Percentiles rank a stretch among this genome's conserved stretches.
Conservation (phyloP, 2,888 invertebrate species). For the Lingula anatina region DNA sequence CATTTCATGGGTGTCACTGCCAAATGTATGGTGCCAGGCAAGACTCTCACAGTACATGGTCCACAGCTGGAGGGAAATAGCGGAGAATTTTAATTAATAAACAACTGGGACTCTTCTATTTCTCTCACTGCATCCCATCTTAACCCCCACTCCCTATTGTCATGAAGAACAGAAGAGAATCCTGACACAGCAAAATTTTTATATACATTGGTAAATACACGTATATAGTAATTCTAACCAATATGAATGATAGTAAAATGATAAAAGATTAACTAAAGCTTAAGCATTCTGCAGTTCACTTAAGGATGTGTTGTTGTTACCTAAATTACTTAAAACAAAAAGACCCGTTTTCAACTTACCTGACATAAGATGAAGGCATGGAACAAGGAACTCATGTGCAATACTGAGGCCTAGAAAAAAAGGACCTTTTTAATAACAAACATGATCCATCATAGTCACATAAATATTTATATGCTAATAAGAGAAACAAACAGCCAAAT, state of each 20-base stretch:
- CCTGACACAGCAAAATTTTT: too few relatives aligned
- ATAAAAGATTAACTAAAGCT: neutral
- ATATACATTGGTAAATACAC: too few relatives aligned
- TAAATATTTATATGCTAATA: too few relatives aligned
- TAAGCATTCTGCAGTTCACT: neutral
- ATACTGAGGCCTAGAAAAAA: slow-evolving; percentile 66
- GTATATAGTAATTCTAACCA: too few relatives aligned
- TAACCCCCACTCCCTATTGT: too few relatives aligned
- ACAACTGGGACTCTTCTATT: neutral
- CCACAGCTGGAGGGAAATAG: slow-evolving; percentile 70
- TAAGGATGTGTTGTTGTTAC: neutral
- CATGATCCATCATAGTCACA: too few relatives aligned
- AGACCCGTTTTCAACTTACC: slow-evolving; percentile 52
- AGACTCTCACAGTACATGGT: slow-evolving; percentile 94
- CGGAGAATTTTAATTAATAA: too few relatives aligned
- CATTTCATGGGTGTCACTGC: slow-evolving; percentile 46
- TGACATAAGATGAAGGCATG: slow-evolving; percentile 97
- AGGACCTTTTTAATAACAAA: too few relatives aligned
- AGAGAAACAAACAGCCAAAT: too few relatives aligned
- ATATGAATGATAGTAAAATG: too few relatives aligned
- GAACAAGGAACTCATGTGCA: slow-evolving; percentile 93
- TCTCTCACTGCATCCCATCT: too few relatives aligned
- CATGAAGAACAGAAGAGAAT: too few relatives aligned
- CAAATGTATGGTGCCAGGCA: slow-evolving; percentile 61
- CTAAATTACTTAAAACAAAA: neutral